phyloP scores from a whole-genome alignment of 2,888 invertebrate genomes.

The Periphyllus acericola region DNA sequence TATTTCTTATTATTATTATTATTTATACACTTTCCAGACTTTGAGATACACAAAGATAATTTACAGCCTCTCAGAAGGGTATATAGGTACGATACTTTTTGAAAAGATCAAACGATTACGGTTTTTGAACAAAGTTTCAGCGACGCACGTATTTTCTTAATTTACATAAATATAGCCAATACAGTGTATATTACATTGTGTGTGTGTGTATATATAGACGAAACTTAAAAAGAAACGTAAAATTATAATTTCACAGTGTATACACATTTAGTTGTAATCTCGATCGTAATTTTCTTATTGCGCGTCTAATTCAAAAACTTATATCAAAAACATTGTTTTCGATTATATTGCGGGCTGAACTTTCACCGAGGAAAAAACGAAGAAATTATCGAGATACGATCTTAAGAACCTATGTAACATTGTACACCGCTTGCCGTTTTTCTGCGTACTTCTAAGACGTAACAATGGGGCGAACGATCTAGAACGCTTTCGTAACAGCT shows the following conservation, averaged over 20 bases:
- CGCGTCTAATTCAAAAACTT: background rate
- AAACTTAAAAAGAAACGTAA: background rate
- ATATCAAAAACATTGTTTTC: background rate
- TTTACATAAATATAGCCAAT: background rate
- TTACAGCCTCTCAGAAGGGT: background rate
- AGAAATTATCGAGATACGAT: background rate
- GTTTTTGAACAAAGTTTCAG: background rate
- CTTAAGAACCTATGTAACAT: background rate
- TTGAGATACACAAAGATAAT: background rate
- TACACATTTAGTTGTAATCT: background rate
- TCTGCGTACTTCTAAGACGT: no score
- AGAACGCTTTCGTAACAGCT: no score
- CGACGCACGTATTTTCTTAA: background rate
- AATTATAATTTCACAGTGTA: background rate
- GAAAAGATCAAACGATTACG: slow-evolving; percentile 14
- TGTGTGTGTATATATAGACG: no score
- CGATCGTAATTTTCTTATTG: background rate
- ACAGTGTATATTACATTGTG: background rate
- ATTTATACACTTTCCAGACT: background rate
- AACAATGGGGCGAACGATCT: no score
- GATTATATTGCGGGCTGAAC: background rate
- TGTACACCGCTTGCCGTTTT: background rate
- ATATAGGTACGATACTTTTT: background rate
- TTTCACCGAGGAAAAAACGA: background rate
- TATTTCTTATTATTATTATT: no score